Conservation (phyloP, 2,113 vertebrate species). For the Vulpes vulpes region DNA sequence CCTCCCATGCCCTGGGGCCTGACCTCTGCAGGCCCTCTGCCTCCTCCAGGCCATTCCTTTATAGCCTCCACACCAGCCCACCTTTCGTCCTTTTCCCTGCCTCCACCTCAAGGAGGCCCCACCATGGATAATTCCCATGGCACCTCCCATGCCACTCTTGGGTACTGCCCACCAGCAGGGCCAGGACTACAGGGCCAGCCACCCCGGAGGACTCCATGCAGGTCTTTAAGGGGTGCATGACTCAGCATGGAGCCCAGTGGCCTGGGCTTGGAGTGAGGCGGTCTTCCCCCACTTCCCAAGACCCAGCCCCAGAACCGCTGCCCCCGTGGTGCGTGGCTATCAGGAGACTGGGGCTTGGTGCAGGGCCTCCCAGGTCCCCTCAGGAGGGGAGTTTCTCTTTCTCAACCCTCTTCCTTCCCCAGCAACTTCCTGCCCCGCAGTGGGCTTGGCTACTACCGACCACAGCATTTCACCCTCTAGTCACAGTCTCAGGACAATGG, state of each 20-base stretch:
- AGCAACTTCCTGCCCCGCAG: not conserved
- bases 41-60: not conserved
- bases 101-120: not conserved
- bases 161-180: not conserved
- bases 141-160: not conserved
- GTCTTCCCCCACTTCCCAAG: not conserved
- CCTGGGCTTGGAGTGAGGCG: not conserved
- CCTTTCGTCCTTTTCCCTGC: not conserved
- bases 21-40: not conserved
- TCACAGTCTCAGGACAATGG: not conserved
- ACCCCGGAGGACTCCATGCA: not conserved
- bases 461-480: not conserved
- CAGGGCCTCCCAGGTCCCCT: not conserved
- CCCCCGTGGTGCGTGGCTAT: not conserved
- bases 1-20: not conserved
- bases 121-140: fast-evolving
- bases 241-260: not conserved
- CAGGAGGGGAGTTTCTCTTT: not conserved
- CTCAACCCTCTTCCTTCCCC: conserved; percentile 48
- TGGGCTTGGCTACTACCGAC: not conserved
- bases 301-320: not conserved
- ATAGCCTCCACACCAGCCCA: not conserved
- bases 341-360: not conserved
- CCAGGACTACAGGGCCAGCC: not conserved
- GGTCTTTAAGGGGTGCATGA: not conserved